Base-by-base conservation (phyloP, 1,140 invertebrate genomes). In the Drosophila nannoptera region DNA sequence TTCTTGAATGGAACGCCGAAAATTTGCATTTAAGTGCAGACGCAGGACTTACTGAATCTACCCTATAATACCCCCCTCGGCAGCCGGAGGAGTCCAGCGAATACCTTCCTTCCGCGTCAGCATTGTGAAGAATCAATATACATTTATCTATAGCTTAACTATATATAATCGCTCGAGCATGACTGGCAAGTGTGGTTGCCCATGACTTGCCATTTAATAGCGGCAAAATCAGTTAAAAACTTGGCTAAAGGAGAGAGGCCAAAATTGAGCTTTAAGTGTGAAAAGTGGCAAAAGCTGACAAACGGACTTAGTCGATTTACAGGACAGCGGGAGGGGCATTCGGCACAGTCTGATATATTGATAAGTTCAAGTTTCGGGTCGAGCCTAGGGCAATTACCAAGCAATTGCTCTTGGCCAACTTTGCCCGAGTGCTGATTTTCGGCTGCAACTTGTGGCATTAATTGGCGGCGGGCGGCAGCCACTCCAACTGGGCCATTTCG, bases 341-440 rank as follows among this genome's bases (percentile, higher is more conserved):
- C 22, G 22, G 1, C 22, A 22, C 22, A 22, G 22, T 53, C 54
- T 50, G 53, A 59, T 59, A 59, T 78, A 83, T 83, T 83, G 78
- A 83, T 83, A 81, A 60, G 75, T 70, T 54, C 48, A 75, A 77
- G 60, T 78, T 81, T 54, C 11, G 53, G 54, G 58, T 63, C 22
- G 35, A 49, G 38, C 50, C 42, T 65, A 11, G 46, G 55, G 75
- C 75, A 78, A 83, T 82, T 83, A 71, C 78, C 63, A 65, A 54
- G 53, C 75, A 78, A 77, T 77, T 73, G 65, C 48, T 54, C 29
- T 48, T 35, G 33, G 49, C 9, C 46, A 63, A 66, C 49, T 68
- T 49, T 65, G 22, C 22, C 22, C 12, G 29, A 31, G 22, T 53
- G 7, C 53, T 42, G n/a, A 5, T 11, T 46, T 46, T 4, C 16